Base-by-base conservation (phyloP, 53 echinoderm and acorn worm species). In the Luidia sarsii region DNA sequence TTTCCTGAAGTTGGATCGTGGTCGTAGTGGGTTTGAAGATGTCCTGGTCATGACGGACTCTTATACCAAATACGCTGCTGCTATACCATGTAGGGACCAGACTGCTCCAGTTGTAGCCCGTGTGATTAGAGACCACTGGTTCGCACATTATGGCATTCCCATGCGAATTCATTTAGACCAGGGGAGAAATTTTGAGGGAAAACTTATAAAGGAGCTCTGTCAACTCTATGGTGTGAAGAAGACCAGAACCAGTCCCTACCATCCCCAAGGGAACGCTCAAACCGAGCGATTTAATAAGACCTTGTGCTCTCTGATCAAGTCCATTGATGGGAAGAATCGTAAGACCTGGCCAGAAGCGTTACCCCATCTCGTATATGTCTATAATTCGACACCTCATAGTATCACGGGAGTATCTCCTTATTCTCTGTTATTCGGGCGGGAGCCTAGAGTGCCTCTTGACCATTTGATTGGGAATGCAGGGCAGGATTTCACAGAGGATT, bases 111-210 rank as follows among this genome's bases (percentile, higher is more conserved):
- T 53, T 3, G 80, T 80, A 19, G 86, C 80, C 2, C 41, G 54
- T 23, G 86, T 38, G 1, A 13, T 79, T 23, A 50, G 61, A 13
- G 69, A 79, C 28, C 50, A 69, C 3, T 90, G 90, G 86, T 86
- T 82, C 51, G 51, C 68, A 1, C 81, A 90, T 48, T 90, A 82
- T 20, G 86, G 90, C 7, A 51, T 68, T 1, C 90, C 90, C 0
- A 65, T 75, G 32, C 67, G 69, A 18, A 73, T 90, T 11, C 90
- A 90, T 33, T 86, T 77, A 0, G 90, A 90, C 45, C 86, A 82
- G 28, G 86, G 86, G 33, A 50, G 86, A 32, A 90, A 90, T 43
- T 90, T 90, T 61, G 86, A 86, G 62, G 64, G 85, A 19, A 51
- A 31, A 25, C 49, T 75, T 4, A 48, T 85, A 10, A 77, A 65